phyloP scores from a whole-genome alignment of 2,797 vertebrate species.

The Lophotriccus pileatus region DNA sequence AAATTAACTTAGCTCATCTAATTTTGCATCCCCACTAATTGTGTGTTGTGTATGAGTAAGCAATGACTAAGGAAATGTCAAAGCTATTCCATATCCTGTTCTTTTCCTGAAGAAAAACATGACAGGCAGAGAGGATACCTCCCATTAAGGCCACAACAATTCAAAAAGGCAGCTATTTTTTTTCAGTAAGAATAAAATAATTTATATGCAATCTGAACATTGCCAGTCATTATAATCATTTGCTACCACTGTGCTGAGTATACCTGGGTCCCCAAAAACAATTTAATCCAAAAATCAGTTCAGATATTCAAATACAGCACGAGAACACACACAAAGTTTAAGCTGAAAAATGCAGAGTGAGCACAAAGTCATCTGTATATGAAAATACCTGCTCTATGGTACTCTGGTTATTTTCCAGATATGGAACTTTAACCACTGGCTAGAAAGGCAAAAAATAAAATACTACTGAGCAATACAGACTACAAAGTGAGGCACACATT shows the following conservation, averaged over 20 bases:
- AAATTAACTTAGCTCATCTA: slow-evolving; percentile 68
- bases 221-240: background rate
- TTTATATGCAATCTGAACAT: background rate
- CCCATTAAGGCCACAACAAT: slow-evolving; percentile 56
- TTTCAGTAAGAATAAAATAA: background rate
- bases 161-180: slow-evolving; percentile 22
- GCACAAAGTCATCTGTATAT: background rate
- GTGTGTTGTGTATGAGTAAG: slow-evolving; percentile 67
- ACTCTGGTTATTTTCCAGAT: background rate
- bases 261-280: background rate
- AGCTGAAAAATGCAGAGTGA: background rate
- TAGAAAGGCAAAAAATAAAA: background rate
- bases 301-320: background rate
- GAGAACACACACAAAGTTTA: background rate
- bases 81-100: slow-evolving; percentile 64
- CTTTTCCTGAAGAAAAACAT: slow-evolving; percentile 64
- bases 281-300: background rate
- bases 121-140: slow-evolving; percentile 50
- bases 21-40: slow-evolving; percentile 69
- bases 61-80: slow-evolving; percentile 67
- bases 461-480: background rate
- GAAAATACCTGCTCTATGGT: background rate
- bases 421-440: background rate
- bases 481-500: background rate
- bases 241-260: background rate